phyloP scores from a whole-genome alignment of 2,113 vertebrate genomes.

The Melanocharis versteri region DNA sequence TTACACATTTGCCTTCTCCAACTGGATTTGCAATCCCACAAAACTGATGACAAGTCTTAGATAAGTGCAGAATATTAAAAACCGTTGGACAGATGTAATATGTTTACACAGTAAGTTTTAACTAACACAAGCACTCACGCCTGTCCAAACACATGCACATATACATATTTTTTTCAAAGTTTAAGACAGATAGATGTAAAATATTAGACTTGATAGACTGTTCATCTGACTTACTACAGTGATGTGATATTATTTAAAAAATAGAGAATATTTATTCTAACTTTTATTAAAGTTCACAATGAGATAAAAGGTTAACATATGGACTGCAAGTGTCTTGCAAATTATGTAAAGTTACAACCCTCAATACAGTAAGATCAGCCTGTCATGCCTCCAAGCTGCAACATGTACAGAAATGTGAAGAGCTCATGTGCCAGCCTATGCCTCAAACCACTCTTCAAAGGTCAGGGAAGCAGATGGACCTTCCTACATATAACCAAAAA shows the following conservation, averaged over 20 bases:
- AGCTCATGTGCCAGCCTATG: background rate
- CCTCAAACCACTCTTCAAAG: background rate
- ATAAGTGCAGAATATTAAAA: background rate
- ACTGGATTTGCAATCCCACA: background rate
- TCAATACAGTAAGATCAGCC: background rate
- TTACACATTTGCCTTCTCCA: background rate
- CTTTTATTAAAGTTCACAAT: background rate
- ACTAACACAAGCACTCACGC: background rate
- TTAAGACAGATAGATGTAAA: background rate
- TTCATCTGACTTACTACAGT: background rate
- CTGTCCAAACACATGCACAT: rapidly evolving
- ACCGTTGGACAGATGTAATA: background rate
- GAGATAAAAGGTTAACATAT: background rate
- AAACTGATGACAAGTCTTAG: background rate
- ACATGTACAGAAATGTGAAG: background rate
- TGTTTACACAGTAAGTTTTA: background rate
- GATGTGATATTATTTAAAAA: background rate
- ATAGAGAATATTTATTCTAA: background rate
- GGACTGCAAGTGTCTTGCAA: background rate
- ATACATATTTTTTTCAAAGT: background rate
- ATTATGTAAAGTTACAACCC: background rate
- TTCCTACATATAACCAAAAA: background rate
- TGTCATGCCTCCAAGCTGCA: background rate
- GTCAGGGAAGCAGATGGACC: background rate
- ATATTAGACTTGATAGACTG: background rate